Evolutionary conservation across 2,797 vertebrate genomes (phyloP), one percentile per base, ranked within the genome.

Genomic region (Schizopygopsis pylzovi): DNA sequence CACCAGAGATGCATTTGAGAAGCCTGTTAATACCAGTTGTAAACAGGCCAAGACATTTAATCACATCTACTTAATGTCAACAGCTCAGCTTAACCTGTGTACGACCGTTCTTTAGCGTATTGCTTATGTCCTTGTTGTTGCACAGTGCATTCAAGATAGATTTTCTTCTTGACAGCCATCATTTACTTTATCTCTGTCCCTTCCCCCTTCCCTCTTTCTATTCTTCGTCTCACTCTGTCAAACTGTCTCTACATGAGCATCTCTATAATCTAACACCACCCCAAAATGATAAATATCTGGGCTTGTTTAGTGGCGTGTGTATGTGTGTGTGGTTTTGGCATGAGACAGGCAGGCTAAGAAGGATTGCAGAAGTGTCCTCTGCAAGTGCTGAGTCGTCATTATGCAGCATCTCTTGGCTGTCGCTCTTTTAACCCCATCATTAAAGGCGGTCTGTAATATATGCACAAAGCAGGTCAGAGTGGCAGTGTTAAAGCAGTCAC

Each of bases 321-420:
- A 12, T 37, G 79, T 79, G 70, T 78, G 86, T 87, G 87, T 87
- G 83, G 87, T 73, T 83, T 91, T 79, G 89, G 89, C 89, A 87
- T 91, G 78, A 85, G 91, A 88, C 92, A 88, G 76, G 25, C 52
- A 59, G 65, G 75, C 63, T 84, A 37, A 79, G 83, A 79, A 79
- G 76, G 76, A 92, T 91, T 87, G 91, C 91, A 92, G 87, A 87
- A 88, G 56, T 85, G 93, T 90, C 94, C 93, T 94, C 92, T 85
- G 93, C 93, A 94, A 93, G 81, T 93, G 94, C 94, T 95, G 95
- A 94, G 92, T 90, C 81, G 75, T 90, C 76, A 88, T 85, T 90
- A 92, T 91, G 87, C 79, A 54, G 87, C 54, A 59, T 88, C 87
- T 83, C 84, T 85, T 41, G 67, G 65, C 80, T 82, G 87, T 79